These are phyloP conservation scores for Subacronicta megacephala DNA, from an alignment of 2,888 invertebrate species.

Conservation along the genomic window DNA sequence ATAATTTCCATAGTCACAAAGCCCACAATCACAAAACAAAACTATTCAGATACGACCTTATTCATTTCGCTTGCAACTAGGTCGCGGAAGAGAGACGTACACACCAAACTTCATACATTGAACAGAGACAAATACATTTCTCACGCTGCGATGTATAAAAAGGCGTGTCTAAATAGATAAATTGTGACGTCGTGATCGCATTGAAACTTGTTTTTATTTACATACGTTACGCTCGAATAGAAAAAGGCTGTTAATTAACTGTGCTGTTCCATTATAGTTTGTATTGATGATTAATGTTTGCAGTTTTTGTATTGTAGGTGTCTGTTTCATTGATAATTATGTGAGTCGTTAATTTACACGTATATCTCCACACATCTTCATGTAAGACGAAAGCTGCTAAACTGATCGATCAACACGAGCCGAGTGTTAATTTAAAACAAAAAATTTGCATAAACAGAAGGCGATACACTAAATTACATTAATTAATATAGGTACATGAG, in stretches of 20 bases:
- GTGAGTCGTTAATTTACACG: neutral
- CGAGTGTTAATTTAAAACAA: too few species aligned
- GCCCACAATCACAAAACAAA: conserved; percentile 27
- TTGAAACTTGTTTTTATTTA: conserved; percentile 71
- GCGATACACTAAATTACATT: too few species aligned
- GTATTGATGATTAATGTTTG: conserved; percentile 30
- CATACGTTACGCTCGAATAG: conserved; percentile 59
- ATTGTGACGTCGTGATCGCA: conserved; percentile 68
- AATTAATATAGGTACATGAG: too few species aligned
- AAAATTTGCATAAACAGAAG: too few species aligned
- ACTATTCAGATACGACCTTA: conserved; percentile 58
- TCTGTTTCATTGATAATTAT: conserved; percentile 23
- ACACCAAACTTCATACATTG: conserved; percentile 31
- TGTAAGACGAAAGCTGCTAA: too few species aligned
- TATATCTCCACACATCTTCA: too few species aligned
- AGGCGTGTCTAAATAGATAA: conserved; percentile 87
- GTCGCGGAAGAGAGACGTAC: conserved; percentile 56
- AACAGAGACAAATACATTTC: conserved; percentile 65
- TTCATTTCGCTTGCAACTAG: conserved; percentile 56
- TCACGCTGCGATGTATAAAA: conserved; percentile 58
- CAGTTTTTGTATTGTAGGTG: conserved; percentile 23
- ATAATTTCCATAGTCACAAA: conserved; percentile 8
- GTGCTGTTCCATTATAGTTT: conserved; percentile 16
- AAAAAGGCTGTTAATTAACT: conserved; percentile 69
- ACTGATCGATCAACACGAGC: too few species aligned